These are phyloP conservation scores for Bombus waltoni DNA, from an alignment of 1,140 invertebrate species.

Conservation along the genomic window DNA sequence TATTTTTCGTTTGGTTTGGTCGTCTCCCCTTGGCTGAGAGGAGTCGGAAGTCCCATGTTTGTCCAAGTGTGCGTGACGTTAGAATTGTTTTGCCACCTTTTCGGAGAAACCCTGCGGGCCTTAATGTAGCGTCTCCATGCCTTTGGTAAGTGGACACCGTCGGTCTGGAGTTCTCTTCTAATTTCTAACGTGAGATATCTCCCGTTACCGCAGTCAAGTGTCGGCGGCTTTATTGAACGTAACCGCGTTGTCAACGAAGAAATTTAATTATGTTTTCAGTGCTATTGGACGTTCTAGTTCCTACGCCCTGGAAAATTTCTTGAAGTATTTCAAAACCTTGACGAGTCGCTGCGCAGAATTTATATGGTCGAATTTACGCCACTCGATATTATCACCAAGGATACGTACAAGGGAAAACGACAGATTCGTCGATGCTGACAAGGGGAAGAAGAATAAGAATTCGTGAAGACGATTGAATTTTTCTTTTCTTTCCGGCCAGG, in stretches of 20 bases:
- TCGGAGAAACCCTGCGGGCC: neutral
- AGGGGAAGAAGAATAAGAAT: neutral
- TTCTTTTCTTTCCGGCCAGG: neutral
- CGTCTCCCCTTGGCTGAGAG: conserved; percentile 12
- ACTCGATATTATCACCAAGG: too few species aligned
- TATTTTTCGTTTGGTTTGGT: conserved; percentile 23
- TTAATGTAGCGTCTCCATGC: neutral
- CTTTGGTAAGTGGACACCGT: conserved; percentile 57
- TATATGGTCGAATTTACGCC: too few species aligned
- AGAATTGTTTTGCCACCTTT: conserved; percentile 69
- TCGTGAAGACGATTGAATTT: neutral
- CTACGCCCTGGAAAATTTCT: neutral
- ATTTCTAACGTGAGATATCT: neutral
- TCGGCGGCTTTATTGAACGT: neutral
- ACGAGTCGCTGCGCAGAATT: too few species aligned
- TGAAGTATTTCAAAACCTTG: too few species aligned
- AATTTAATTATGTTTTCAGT: neutral
- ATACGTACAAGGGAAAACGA: too few species aligned
- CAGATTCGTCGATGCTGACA: too few species aligned
- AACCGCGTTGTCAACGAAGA: neutral
- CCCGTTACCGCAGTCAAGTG: neutral
- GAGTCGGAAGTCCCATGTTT: conserved; percentile 71
- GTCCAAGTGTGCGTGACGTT: conserved; percentile 68
- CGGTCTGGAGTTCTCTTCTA: neutral
- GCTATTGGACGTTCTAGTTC: neutral